These are phyloP conservation scores for Acanthaster planci DNA, from an alignment of 35 echinoderm and acorn worm species.

Conservation along the genomic window DNA sequence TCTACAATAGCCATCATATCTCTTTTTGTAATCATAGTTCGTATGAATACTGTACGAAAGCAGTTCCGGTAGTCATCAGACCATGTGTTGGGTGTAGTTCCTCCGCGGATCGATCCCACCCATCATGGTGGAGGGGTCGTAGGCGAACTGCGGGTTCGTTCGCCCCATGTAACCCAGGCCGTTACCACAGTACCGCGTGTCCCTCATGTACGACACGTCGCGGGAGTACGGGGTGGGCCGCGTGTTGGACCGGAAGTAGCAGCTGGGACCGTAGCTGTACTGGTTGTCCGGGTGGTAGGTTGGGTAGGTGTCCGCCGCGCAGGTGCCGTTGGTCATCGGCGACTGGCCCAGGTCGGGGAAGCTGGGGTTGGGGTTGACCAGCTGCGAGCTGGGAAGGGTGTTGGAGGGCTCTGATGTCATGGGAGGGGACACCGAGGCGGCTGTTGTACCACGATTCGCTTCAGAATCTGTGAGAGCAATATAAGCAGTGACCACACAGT, in stretches of 20 bases:
- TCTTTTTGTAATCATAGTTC: background rate
- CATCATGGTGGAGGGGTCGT: conserved; percentile 87
- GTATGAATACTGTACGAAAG: background rate
- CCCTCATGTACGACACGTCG: conserved; percentile 91
- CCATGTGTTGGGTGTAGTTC: conserved; percentile 95
- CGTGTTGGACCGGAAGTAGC: conserved; percentile 88
- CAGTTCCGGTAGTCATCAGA: conserved; percentile 43
- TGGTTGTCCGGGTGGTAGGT: conserved; percentile 80
- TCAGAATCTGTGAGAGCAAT: conserved; percentile 31
- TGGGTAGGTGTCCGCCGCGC: conserved; percentile 57
- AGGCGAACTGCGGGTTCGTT: conserved; percentile 80
- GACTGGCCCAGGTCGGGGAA: conserved; percentile 83
- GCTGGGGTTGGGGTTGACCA: conserved; percentile 83
- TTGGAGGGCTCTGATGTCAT: conserved; percentile 46
- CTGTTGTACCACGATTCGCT: conserved; percentile 30
- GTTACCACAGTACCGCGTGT: conserved; percentile 87
- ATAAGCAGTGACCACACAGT: background rate
- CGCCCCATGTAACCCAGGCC: conserved; percentile 91
- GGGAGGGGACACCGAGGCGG: conserved; percentile 52
- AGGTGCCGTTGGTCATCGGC: conserved; percentile 86
- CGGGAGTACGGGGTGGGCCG: conserved; percentile 88
- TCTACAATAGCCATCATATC: conserved; percentile 14
- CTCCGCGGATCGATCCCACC: conserved; percentile 76
- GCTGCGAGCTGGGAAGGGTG: conserved; percentile 23
- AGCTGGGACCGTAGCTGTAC: conserved; percentile 92